Conservation (phyloP, 2,888 invertebrate species). For the Rhabditoides inermis region DNA sequence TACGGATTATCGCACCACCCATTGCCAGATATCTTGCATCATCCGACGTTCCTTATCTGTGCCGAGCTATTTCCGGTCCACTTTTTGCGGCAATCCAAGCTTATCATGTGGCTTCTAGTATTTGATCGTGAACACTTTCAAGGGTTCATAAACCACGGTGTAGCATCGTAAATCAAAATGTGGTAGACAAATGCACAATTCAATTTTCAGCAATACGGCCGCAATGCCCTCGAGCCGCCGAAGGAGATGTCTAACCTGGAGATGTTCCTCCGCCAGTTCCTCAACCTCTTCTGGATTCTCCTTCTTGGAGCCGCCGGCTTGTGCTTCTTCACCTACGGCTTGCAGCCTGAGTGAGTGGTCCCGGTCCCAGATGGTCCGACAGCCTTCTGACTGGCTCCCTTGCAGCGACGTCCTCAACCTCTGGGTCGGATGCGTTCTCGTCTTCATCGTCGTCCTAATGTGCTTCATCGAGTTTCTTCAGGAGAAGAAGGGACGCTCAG, state of each 20-base stretch:
- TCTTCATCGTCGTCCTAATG: constrained; percentile 39
- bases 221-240: constrained; percentile 36
- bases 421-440: constrained; percentile 38
- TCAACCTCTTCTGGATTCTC: constrained; percentile 45
- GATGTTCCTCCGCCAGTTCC: constrained; percentile 39
- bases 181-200: background rate
- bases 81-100: too few relatives aligned
- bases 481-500: constrained; percentile 34
- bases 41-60: too few relatives aligned
- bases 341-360: constrained; percentile 22
- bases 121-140: too few relatives aligned
- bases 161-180: background rate
- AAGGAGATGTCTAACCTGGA: constrained; percentile 32
- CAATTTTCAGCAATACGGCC: constrained; percentile 23
- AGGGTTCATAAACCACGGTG: too few relatives aligned
- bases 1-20: too few relatives aligned
- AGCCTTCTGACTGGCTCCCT: background rate
- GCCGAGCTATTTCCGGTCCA: too few relatives aligned
- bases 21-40: too few relatives aligned
- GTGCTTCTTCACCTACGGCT: constrained; percentile 30
- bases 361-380: background rate
- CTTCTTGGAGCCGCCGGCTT: constrained; percentile 33
- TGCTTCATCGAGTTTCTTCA: constrained; percentile 36
- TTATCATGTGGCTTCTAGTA: too few relatives aligned
- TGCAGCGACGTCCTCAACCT: constrained; percentile 28